Evolutionary conservation across 2,113 vertebrate species (phyloP).

Genomic region (Phrynosoma blainvillii): DNA sequence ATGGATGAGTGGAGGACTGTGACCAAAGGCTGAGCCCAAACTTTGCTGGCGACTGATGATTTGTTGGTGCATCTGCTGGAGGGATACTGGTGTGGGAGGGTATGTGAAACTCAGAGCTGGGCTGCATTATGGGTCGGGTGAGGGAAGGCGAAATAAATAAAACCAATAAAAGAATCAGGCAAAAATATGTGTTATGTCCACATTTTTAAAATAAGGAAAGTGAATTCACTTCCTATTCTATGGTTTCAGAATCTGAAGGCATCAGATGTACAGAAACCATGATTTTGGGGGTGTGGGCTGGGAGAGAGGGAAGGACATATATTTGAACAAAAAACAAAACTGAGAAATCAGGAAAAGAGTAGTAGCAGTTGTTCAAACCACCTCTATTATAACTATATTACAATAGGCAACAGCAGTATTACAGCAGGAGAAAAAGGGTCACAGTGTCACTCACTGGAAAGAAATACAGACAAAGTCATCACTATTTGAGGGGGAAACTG

Average conservation of each 20-base stretch:
- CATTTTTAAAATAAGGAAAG: not conserved
- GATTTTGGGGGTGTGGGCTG: too few relatives aligned
- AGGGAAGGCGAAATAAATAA: conserved; percentile 16
- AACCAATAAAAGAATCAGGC: conserved; percentile 10
- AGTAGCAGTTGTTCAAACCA: too few relatives aligned
- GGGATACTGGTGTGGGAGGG: conserved; percentile 91
- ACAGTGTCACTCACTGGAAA: too few relatives aligned
- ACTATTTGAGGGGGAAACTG: too few relatives aligned
- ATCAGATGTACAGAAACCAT: too few relatives aligned
- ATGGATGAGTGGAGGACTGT: conserved; percentile 96
- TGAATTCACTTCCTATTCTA: not conserved
- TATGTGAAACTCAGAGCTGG: conserved; percentile 96
- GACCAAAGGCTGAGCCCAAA: conserved; percentile 93
- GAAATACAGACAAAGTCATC: too few relatives aligned
- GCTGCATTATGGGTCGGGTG: conserved; percentile 72
- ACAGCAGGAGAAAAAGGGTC: too few relatives aligned
- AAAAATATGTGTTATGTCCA: not conserved
- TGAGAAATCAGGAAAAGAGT: too few relatives aligned
- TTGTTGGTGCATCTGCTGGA: conserved; percentile 95
- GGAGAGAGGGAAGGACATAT: too few relatives aligned
- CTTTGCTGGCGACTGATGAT: conserved; percentile 93
- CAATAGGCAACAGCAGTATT: too few relatives aligned
- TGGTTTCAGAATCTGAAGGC: not conserved
- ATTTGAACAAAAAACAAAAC: too few relatives aligned
- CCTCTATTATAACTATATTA: too few relatives aligned